Conservation (phyloP, 2,888 invertebrate genomes). For the Dyspetes luteomarginatus region DNA sequence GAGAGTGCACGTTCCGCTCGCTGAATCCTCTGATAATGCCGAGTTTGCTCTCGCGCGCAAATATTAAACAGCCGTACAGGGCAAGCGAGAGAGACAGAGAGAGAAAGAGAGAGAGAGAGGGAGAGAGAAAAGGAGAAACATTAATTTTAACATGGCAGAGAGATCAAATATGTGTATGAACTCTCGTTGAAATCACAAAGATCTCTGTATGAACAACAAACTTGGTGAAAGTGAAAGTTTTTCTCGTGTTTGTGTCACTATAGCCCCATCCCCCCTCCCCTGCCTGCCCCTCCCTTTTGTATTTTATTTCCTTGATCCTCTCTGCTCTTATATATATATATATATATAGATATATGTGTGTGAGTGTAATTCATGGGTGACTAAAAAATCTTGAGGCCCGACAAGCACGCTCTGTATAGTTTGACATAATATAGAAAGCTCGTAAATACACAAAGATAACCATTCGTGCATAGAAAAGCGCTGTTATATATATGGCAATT, state of each 20-base stretch:
- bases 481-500: neutral
- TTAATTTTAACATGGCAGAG: slow-evolving; percentile 7
- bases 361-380: too few relatives aligned
- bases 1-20: slow-evolving; percentile 26
- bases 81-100: neutral
- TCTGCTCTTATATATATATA: too few relatives aligned
- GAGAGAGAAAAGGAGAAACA: slow-evolving; percentile 15
- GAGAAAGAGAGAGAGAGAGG: too few relatives aligned
- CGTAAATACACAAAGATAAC: slow-evolving; percentile 29
- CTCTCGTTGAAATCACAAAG: slow-evolving; percentile 43
- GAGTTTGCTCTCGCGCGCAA: too few relatives aligned
- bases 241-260: slow-evolving; percentile 7
- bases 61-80: too few relatives aligned
- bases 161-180: slow-evolving; percentile 28
- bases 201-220: slow-evolving; percentile 37
- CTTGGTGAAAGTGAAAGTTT: slow-evolving; percentile 59
- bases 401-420: slow-evolving; percentile 23
- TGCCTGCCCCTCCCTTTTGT: too few relatives aligned
- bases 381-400: slow-evolving; percentile 30
- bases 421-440: slow-evolving; percentile 55
- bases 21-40: slow-evolving; percentile 35
- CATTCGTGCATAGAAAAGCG: neutral
- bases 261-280: too few relatives aligned
- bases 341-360: too few relatives aligned
- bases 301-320: slow-evolving; percentile 43